Conservation (phyloP, 2,113 vertebrate genomes). For the Phoxinus phoxinus region DNA sequence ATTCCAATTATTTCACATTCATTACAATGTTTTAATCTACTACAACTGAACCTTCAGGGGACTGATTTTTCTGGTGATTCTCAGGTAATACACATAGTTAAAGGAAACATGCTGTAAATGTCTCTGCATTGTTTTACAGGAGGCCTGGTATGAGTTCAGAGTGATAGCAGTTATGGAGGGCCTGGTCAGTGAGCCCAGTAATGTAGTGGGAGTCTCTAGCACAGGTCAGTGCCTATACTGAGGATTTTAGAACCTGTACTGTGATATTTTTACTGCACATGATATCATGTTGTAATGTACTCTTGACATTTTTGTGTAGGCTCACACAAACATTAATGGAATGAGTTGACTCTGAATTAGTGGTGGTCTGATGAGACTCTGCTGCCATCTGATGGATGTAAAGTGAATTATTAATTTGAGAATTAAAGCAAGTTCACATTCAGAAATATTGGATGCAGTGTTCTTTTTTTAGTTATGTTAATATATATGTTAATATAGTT, state of each 20-base stretch:
- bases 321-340: background rate
- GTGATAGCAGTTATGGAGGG: conserved; percentile 97
- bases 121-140: conserved; percentile 70
- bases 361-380: conserved; percentile 29
- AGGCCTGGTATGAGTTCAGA: conserved; percentile 98
- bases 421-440: background rate
- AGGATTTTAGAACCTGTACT: background rate
- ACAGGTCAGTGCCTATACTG: conserved; percentile 82
- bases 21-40: background rate
- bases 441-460: background rate
- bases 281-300: background rate
- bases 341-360: background rate
- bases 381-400: conserved; percentile 67
- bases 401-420: background rate
- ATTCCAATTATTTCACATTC: background rate
- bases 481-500: background rate
- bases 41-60: background rate
- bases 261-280: background rate
- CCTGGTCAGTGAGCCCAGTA: conserved; percentile 95
- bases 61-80: background rate
- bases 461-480: no score
- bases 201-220: conserved; percentile 94
- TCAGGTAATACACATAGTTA: background rate
- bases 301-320: background rate
- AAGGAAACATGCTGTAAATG: background rate